A percentile compares a stretch with the other conserved stretches of the same genome.
These are phyloP conservation scores for Pristionchus entomophagus DNA, from an alignment of 2,888 invertebrate species.

Conservation along the genomic window DNA sequence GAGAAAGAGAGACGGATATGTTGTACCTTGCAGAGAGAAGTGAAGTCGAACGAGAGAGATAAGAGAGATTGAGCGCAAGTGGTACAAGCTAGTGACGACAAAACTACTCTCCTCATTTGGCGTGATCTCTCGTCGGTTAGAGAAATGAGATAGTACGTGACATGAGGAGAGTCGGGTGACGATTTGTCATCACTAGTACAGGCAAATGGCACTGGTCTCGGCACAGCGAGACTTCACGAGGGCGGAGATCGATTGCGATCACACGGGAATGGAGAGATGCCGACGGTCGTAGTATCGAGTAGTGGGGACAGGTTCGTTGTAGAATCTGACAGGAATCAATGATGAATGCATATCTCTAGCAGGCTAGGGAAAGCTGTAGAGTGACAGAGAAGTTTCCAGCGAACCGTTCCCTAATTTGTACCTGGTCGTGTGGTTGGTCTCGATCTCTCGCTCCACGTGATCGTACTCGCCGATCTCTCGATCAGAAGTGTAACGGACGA, in stretches of 20 bases:
- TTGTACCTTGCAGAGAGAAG: slow-evolving; percentile 29
- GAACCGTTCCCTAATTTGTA: no score
- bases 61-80: neutral
- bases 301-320: neutral
- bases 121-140: no score
- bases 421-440: slow-evolving; percentile 30
- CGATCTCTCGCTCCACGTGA: slow-evolving; percentile 40
- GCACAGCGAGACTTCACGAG: neutral
- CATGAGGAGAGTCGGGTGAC: neutral
- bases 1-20: neutral
- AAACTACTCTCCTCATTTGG: no score
- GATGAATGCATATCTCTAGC: neutral
- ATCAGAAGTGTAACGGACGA: slow-evolving; percentile 40
- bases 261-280: slow-evolving; percentile 43
- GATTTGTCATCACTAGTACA: neutral
- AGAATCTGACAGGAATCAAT: slow-evolving; percentile 9
- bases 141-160: no score
- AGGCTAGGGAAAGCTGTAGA: no score
- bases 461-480: slow-evolving; percentile 44
- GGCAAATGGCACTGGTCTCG: neutral
- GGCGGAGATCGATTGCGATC: neutral
- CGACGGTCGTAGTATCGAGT: slow-evolving; percentile 43
- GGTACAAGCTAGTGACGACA: no score
- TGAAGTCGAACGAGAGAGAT: no score
- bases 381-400: no score